Conservation (phyloP, 1,140 invertebrate genomes). For the Phthorimaea operculella region DNA sequence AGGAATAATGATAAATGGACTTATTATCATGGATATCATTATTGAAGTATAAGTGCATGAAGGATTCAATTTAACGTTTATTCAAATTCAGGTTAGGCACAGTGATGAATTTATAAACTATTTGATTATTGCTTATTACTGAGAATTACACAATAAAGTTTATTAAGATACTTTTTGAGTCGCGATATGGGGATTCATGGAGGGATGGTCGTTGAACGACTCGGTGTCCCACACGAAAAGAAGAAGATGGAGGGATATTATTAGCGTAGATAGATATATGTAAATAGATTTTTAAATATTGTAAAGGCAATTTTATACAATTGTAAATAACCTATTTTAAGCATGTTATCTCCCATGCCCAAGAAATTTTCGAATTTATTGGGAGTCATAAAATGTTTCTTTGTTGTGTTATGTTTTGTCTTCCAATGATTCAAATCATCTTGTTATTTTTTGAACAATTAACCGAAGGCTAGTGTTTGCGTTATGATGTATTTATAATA, state of each 20-base stretch:
- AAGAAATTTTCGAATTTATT: neutral
- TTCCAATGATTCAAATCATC: neutral
- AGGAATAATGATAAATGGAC: too few relatives aligned
- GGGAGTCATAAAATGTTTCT: neutral
- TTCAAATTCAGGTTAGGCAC: neutral
- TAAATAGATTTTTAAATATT: conserved; percentile 41
- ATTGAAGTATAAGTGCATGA: too few relatives aligned
- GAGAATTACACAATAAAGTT: neutral
- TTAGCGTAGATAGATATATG: conserved; percentile 45
- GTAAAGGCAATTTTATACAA: conserved; percentile 44
- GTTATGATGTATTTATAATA: too few relatives aligned
- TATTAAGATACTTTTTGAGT: neutral
- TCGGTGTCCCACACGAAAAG: too few relatives aligned
- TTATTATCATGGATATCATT: neutral
- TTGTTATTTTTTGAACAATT: neutral
- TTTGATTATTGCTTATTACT: neutral
- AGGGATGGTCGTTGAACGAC: too few relatives aligned
- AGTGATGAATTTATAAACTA: conserved; percentile 1
- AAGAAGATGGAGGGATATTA: too few relatives aligned
- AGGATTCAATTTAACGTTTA: neutral
- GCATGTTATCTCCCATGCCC: neutral
- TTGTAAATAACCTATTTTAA: conserved; percentile 26
- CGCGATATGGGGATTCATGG: conserved; percentile 26
- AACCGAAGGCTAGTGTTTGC: neutral
- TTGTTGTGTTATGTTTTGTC: neutral